These are phyloP conservation scores for Chouioia cunea DNA, from an alignment of 2,888 invertebrate species.

Conservation along the genomic window DNA sequence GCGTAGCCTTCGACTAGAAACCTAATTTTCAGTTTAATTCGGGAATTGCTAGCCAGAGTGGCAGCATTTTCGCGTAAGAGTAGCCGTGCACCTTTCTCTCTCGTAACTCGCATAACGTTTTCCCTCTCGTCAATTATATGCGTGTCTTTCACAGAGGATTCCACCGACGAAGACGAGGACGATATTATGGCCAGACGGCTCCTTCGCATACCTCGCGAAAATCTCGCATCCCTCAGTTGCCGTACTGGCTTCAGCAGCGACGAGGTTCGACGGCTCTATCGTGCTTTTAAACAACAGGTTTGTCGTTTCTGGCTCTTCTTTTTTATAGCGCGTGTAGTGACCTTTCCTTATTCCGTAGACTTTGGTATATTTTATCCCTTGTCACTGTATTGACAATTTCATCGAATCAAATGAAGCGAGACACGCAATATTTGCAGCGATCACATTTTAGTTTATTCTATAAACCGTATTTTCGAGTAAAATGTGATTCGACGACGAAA, in stretches of 20 bases:
- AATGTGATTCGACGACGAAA: no score
- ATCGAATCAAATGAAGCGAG: no score
- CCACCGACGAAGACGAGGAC: conserved; percentile 37
- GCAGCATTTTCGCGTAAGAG: background rate
- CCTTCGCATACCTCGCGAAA: conserved; percentile 30
- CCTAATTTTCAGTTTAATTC: conserved; percentile 38
- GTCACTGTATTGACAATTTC: no score
- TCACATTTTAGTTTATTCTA: no score
- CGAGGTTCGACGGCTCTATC: conserved; percentile 59
- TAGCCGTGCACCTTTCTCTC: no score
- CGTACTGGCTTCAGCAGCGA: conserved; percentile 60
- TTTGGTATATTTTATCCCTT: no score
- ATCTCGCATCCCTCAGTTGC: conserved; percentile 51
- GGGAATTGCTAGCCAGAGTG: conserved; percentile 17
- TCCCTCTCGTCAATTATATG: background rate
- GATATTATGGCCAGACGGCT: conserved; percentile 22
- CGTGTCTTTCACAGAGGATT: conserved; percentile 36
- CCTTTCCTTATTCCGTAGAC: no score
- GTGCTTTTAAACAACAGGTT: conserved; percentile 60
- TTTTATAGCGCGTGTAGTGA: no score
- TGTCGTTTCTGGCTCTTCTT: no score
- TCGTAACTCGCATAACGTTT: no score
- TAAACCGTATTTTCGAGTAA: background rate
- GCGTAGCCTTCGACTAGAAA: conserved; percentile 32
- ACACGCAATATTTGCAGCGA: no score